A percentile compares a stretch with the other conserved stretches of the same genome.
These are phyloP conservation scores for Thaumetopoea pityocampa DNA, from an alignment of 1,140 invertebrate species.

Conservation along the genomic window DNA sequence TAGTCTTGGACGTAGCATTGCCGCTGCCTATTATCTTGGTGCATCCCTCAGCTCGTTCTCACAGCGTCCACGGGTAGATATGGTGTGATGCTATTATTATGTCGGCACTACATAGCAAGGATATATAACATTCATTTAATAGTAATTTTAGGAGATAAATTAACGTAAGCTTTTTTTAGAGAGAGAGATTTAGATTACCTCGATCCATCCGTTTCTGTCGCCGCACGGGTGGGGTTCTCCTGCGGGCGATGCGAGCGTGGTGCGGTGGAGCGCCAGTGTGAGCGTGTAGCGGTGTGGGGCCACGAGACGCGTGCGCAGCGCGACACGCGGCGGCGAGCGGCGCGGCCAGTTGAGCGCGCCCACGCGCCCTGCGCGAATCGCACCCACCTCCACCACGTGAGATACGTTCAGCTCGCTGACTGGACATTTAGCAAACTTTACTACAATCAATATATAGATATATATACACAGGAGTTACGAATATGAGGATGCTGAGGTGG, in stretches of 20 bases:
- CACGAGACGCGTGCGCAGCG: conserved; percentile 35
- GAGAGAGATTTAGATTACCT: conserved; percentile 67
- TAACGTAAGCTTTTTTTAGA: no score
- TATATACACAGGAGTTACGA: neutral
- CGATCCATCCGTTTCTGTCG: conserved; percentile 68
- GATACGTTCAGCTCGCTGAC: conserved; percentile 48
- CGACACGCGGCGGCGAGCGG: conserved; percentile 22
- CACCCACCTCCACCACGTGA: conserved; percentile 34
- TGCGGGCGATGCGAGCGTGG: conserved; percentile 22
- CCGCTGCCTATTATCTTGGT: no score
- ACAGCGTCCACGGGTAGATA: no score
- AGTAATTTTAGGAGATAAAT: no score
- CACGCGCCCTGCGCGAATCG: conserved; percentile 32
- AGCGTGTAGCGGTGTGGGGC: conserved; percentile 46
- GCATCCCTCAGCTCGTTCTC: no score
- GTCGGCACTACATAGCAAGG: no score
- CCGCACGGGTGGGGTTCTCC: conserved; percentile 39
- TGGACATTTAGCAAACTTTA: no score
- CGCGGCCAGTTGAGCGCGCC: conserved; percentile 50
- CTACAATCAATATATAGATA: neutral
- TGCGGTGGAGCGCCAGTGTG: conserved; percentile 31
- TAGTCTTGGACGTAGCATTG: no score
- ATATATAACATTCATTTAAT: no score
- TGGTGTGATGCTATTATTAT: no score
- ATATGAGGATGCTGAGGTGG: no score